These are phyloP conservation scores for Siphlonurus alternatus DNA, from an alignment of 2,888 invertebrate genomes.

Conservation along the genomic window DNA sequence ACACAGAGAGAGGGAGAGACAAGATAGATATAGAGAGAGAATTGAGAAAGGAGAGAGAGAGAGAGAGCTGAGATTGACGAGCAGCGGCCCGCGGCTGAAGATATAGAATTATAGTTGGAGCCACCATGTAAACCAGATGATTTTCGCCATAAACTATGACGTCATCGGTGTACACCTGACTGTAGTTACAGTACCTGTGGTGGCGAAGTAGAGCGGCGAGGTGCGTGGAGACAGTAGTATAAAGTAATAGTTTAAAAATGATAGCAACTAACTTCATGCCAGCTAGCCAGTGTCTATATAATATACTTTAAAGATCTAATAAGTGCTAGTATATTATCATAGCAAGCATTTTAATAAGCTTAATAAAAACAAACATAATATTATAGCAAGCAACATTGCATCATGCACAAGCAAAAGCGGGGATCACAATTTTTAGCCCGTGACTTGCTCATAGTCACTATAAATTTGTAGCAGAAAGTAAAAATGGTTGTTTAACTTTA, in stretches of 20 bases:
- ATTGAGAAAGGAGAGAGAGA: conserved; percentile 28
- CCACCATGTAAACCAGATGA: not conserved
- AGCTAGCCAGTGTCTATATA: not conserved
- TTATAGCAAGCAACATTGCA: no score
- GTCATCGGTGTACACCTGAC: not conserved
- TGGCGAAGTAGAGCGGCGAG: not conserved
- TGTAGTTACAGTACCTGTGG: not conserved
- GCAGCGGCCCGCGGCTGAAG: conserved; percentile 23
- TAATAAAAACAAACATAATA: no score
- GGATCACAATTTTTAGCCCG: no score
- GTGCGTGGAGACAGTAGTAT: not conserved
- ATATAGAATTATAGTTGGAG: not conserved
- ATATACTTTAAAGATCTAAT: no score
- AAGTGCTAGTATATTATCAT: no score
- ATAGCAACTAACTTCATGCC: not conserved
- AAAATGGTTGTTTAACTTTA: no score
- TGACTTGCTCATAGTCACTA: no score
- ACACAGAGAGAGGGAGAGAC: conserved; percentile 10
- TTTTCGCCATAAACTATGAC: not conserved
- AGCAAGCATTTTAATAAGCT: no score
- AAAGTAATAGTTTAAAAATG: not conserved
- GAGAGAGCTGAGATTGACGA: conserved; percentile 19
- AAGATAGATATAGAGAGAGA: conserved; percentile 20
- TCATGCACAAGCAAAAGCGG: no score
- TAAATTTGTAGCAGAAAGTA: no score